Evolutionary conservation across 2,113 vertebrate species (phyloP).

Genomic region (Passer domesticus): DNA sequence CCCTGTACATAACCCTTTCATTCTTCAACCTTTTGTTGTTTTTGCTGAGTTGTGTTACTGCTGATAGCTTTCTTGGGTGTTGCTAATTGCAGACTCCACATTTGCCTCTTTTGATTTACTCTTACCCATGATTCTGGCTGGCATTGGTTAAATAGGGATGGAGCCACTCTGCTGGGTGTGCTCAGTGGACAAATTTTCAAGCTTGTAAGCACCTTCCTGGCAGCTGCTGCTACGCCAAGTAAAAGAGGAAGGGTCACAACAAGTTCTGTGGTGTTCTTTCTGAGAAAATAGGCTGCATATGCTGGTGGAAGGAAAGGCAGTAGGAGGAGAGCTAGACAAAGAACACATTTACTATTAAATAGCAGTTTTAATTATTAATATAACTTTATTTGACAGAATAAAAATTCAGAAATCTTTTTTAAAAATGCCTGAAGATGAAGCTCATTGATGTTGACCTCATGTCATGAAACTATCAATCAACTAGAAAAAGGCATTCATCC

Average conservation of each 20-base stretch:
- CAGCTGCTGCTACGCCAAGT: neutral
- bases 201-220: neutral
- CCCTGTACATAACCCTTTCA: neutral
- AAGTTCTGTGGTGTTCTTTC: neutral
- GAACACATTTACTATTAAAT: slow-evolving; percentile 6
- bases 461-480: slow-evolving; percentile 58
- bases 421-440: slow-evolving; percentile 22
- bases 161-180: neutral
- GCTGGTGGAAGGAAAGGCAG: neutral
- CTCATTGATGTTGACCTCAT: slow-evolving; percentile 49
- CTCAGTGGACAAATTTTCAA: neutral
- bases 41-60: neutral
- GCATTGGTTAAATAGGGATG: neutral
- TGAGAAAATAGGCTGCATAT: neutral
- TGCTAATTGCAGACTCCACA: neutral
- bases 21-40: neutral
- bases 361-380: neutral
- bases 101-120: neutral
- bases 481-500: slow-evolving; percentile 25
- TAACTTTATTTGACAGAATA: neutral
- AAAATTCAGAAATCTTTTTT: slow-evolving; percentile 33
- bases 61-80: neutral
- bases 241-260: neutral
- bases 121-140: neutral
- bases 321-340: neutral